A percentile compares a stretch with the other conserved stretches of the same genome.
Evolutionary conservation across 2,113 vertebrate species (phyloP).

Genomic region (Bubo blakistoni): DNA sequence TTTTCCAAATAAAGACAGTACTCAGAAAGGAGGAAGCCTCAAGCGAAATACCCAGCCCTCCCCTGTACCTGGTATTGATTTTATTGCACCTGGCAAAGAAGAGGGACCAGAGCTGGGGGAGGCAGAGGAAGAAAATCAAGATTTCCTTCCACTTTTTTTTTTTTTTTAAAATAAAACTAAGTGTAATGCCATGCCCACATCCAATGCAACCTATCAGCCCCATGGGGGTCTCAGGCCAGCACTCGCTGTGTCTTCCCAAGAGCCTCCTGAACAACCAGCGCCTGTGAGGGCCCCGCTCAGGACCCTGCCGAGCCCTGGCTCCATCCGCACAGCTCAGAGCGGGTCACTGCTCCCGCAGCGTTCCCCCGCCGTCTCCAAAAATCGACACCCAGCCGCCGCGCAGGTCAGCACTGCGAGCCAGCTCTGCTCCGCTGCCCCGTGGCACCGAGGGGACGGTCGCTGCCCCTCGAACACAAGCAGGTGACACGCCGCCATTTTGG

Average conservation of each 20-base stretch:
- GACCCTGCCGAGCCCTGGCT: neutral
- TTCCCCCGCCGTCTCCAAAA: neutral
- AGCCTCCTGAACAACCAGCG: neutral
- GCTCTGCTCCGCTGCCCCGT: fast-evolving
- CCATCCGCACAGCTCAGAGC: fast-evolving
- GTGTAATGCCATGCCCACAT: fast-evolving
- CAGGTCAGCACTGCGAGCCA: fast-evolving
- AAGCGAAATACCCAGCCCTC: neutral
- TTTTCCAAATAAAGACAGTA: neutral
- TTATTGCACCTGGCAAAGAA: neutral
- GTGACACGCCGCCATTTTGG: neutral
- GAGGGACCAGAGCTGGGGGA: neutral
- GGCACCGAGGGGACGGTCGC: neutral
- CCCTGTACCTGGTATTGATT: neutral
- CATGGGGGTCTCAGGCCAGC: fast-evolving
- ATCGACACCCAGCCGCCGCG: neutral
- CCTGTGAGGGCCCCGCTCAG: fast-evolving
- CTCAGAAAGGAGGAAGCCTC: neutral
- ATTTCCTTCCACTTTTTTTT: neutral
- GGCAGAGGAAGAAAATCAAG: neutral
- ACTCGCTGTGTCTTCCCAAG: neutral
- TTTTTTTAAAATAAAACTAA: neutral
- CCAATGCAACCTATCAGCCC: fast-evolving
- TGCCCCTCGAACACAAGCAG: fast-evolving
- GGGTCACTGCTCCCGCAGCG: neutral